phyloP scores from a whole-genome alignment of 2,888 invertebrate genomes.

The Mythimna pallens region DNA sequence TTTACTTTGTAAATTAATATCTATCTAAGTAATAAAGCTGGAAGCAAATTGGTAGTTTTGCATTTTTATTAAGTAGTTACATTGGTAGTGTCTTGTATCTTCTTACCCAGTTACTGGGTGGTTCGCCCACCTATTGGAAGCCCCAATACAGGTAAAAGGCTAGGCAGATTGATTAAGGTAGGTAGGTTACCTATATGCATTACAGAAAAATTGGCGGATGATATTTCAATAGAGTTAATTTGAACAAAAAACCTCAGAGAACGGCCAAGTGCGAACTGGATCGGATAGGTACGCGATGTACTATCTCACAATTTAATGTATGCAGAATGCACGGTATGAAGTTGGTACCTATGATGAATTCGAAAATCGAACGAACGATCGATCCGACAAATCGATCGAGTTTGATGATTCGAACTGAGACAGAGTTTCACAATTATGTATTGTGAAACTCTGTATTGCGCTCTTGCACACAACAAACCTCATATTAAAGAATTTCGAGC shows the following conservation, averaged over 20 bases:
- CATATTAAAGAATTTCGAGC: too few species aligned
- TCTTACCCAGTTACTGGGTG: not conserved
- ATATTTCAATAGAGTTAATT: not conserved
- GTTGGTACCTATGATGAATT: too few species aligned
- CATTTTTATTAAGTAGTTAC: not conserved
- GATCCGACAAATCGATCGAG: too few species aligned
- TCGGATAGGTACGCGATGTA: too few species aligned
- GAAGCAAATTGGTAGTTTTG: not conserved
- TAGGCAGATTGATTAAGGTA: not conserved
- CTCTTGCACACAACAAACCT: too few species aligned
- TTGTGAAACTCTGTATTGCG: too few species aligned
- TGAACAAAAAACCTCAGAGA: too few species aligned
- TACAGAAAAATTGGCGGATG: not conserved
- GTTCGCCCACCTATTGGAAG: not conserved
- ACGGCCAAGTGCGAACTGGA: too few species aligned
- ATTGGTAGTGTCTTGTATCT: not conserved
- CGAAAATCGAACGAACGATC: too few species aligned
- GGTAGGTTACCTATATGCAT: not conserved
- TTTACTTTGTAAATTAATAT: constrained; percentile 5
- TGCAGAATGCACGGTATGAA: too few species aligned
- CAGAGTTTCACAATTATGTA: too few species aligned
- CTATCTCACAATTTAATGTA: too few species aligned
- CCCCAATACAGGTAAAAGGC: not conserved
- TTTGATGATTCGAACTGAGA: not conserved
- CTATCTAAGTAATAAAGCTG: not conserved